Base-by-base conservation (phyloP, 2,888 invertebrate species). In the Zygothrica quintamaculata region DNA sequence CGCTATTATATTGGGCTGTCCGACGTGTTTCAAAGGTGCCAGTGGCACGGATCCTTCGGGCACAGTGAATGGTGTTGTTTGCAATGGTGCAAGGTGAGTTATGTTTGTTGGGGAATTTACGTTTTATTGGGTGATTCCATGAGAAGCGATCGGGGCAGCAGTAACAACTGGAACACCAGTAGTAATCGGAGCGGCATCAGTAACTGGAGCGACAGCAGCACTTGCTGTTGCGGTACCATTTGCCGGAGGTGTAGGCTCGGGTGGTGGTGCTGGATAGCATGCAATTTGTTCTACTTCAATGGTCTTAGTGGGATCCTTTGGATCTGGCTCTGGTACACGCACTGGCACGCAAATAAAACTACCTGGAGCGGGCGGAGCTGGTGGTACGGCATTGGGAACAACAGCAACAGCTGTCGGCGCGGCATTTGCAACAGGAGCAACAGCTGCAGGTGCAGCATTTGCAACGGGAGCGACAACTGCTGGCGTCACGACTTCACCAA, bases 321-420 rank as follows among this genome's bases (percentile, higher is more conserved):
- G 90, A 84, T 90, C 90, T 5, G 90, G 89, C 18, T 89, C 87
- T 9, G 88, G 88, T 15, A 89, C 87, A 46, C 84, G 77, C n/a
- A 89, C 77, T 1, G 90, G 90, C 26, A 89, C 87, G 48, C 90
- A 91, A 13, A 89, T 77, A 1, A 90, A 81, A 33, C 88, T 86
- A 15, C 88, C 90, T 0, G 84, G 64, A 51, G 80, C 70, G 3
- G 76, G 68, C 7, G 81, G 65, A n/a, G 65, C 57, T 25, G 68
- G 62, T 22, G 18, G 18, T 22, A 5, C 18, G 3, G 79, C 36
- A 11, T 66, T 3, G 0, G 82, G 70, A 11, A 15, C 8, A 9
- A 40, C 29, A 2, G 40, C 22, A 11, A 44, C 44, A 22, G 42
- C 22, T 36, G 40, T 40, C 46, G 42, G 50, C 15, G 15, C 50